Base-by-base conservation (phyloP, 2,113 vertebrate genomes). In the Zosterops japonicus region DNA sequence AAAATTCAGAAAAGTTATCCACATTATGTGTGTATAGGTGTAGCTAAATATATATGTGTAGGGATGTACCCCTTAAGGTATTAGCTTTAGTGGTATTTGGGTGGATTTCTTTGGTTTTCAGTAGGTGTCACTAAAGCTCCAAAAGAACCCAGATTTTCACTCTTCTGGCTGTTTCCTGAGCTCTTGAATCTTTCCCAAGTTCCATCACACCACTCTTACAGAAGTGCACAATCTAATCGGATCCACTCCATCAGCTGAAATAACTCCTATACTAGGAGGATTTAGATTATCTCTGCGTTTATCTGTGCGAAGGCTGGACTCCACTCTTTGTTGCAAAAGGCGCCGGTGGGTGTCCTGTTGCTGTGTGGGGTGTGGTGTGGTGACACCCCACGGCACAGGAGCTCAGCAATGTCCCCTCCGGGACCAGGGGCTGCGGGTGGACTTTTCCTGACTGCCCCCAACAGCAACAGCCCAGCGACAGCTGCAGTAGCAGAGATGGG, bases 61-160 rank as follows among this genome's bases (percentile, higher is more conserved):
- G 36, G 52, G 3, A 6, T 8, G n/a, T 14, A 46, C 25, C 39
- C 25, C 42, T 60, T 64, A 44, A 60, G 88, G 42, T 83, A 56
- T 0, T 53, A 57, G 3, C 16, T 76, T 79, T 47, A 59, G n/a
- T 46, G 9, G 8, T 28, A 23, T 76, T 79, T 83, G 8, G 14
- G 25, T 67, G 52, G 20, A 47, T 89, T 93, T 95, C 68, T 20
- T 29, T 89, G 39, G 9, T 77, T 83, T 90, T 93, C 95, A 84
- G 64, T 92, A 97, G 94, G 77, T 96, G 96, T 97, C 96, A 94
- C 83, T 88, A 96, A 81, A 91, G 68, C 64, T 81, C 91, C 12
- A 14, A 19, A 89, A 55, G 16, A 90, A 20, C 14, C 2, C 39
- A 46, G 21, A 59, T 74, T 77, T 77, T 74, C 23, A 31, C 15